Evolutionary conservation across 2,113 vertebrate species (phyloP), one percentile per base, ranked within the genome.

Genomic region (Xiphophorus hellerii): DNA sequence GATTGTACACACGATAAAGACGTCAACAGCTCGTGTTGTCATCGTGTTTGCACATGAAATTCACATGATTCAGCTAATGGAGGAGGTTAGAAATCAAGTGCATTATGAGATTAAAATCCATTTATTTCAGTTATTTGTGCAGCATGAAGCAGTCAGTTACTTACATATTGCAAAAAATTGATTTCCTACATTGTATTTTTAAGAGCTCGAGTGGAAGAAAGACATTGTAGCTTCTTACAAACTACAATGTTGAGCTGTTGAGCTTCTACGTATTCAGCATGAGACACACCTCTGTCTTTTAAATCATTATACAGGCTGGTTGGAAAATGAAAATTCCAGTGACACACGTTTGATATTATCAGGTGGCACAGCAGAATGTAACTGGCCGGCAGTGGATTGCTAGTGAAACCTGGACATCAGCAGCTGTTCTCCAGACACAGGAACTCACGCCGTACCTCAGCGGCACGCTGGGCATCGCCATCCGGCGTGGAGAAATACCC

Each of bases 391-490:
- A 94, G 76, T 94, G 93, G 93, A 90, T 94, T 35, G 92, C 91
- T 25, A 94, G 92, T 83, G 94, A 94, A 80, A 90, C 91, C 3
- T 95, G 93, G 93, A 69, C 92, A 62, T 75, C 88, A 65, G 84
- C 82, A 1, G 44, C 76, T 22, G 69, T 87, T 15, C 89, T 93
- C 9, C 91, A 88, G 22, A 88, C 77, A 0, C 69, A 58, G 0
- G 39, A 62, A 12, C 65, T 92, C 66, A 85, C 90, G 63, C 89
- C 89, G 9, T 91, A 85, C 66, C 83, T 94, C n/a, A 86, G 88
- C n/a, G 94, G 94, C 5, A 92, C 93, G 8, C 86, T 95, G 67
- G 94, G 93, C 8, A 92, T 94, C 20, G 91, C 93, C 48, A 94
- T 93, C 37, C 90, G 91, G 14, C 84, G 83, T 22, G 93, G 93